phyloP scores from a whole-genome alignment of 2,888 invertebrate species.

The Cordylochernes scorpioides region DNA sequence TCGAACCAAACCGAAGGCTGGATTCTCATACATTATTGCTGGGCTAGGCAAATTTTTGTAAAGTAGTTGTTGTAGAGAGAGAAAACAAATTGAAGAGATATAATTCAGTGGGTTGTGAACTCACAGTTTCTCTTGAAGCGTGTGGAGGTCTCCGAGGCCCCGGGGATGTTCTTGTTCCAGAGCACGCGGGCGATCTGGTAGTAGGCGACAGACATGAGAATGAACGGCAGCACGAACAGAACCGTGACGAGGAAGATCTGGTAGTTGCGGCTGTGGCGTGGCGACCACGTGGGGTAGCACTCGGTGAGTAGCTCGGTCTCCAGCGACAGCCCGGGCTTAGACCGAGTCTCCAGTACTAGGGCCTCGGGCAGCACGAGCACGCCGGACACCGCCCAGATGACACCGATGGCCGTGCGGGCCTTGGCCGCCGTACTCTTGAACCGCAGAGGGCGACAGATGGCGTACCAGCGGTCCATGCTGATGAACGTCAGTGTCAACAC shows the following conservation, averaged over 20 bases:
- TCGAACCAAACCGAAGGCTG: too few species aligned
- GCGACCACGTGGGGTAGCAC: conserved; percentile 42
- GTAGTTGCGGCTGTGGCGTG: conserved; percentile 30
- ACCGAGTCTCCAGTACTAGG: conserved; percentile 31
- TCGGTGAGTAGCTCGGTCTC: conserved; percentile 37
- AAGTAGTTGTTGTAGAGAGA: too few species aligned
- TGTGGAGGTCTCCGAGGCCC: conserved; percentile 19
- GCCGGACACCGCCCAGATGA: conserved; percentile 53
- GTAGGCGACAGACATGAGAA: conserved; percentile 58
- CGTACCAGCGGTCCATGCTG: conserved; percentile 79
- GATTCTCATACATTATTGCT: too few species aligned
- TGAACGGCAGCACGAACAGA: conserved; percentile 48
- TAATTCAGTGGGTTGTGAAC: too few species aligned
- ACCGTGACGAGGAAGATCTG: conserved; percentile 25
- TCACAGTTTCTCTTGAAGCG: too few species aligned
- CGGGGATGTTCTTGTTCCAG: conserved; percentile 53
- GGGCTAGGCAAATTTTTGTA: too few species aligned
- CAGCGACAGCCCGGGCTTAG: conserved; percentile 27
- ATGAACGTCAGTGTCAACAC: conserved; percentile 77
- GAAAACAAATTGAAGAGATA: too few species aligned
- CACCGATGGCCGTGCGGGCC: conserved; percentile 47
- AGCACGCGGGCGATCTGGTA: conserved; percentile 53
- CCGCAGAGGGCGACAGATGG: conserved; percentile 64
- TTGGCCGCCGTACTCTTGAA: conserved; percentile 57
- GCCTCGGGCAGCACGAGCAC: conserved; percentile 33